These are phyloP conservation scores for Thymelicus sylvestris DNA, from an alignment of 2,888 invertebrate genomes.

Conservation along the genomic window DNA sequence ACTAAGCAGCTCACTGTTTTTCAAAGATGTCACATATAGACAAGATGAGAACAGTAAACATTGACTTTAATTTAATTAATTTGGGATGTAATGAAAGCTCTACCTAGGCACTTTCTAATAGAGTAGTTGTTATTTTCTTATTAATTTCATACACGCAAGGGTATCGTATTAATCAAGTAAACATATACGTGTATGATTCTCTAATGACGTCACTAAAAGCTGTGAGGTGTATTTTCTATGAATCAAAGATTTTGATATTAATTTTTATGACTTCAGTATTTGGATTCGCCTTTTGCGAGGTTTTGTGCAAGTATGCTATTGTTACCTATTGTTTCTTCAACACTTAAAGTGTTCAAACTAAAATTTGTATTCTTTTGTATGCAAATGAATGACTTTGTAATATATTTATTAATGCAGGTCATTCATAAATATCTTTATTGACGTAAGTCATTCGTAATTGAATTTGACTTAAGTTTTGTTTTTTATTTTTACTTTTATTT, in stretches of 20 bases:
- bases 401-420: not conserved
- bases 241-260: constrained; percentile 24
- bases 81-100: too few species aligned
- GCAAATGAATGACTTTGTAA: constrained; percentile 1
- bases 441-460: constrained; percentile 18
- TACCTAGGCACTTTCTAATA: too few species aligned
- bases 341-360: constrained; percentile 10
- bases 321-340: constrained; percentile 2
- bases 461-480: constrained; percentile 20
- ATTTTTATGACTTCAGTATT: constrained; percentile 21
- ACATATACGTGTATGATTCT: not conserved
- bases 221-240: constrained; percentile 1
- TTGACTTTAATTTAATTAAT: too few species aligned
- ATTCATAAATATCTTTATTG: constrained; percentile 13
- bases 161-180: constrained; percentile 20
- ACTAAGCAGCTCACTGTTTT: too few species aligned
- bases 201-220: not conserved
- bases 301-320: constrained; percentile 10
- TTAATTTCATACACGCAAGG: not conserved
- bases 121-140: too few species aligned
- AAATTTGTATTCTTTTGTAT: constrained; percentile 13
- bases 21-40: too few species aligned
- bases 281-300: constrained; percentile 26
- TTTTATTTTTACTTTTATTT: constrained; percentile 15
- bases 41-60: too few species aligned